Evolutionary conservation across 2,113 vertebrate genomes (phyloP).

Genomic region (Lepus europaeus): DNA sequence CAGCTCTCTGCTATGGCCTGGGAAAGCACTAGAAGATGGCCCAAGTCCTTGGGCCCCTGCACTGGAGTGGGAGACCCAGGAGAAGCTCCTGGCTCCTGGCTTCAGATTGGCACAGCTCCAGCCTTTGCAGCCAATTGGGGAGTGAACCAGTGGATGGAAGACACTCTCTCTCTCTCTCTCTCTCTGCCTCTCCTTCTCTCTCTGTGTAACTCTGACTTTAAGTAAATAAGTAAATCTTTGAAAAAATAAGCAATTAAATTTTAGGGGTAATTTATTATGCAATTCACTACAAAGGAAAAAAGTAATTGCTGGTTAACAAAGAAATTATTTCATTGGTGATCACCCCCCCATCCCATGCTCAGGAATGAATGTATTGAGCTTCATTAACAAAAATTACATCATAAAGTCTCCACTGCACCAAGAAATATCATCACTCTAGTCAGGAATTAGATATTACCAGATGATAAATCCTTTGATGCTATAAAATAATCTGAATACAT

Average conservation of each 20-base stretch:
- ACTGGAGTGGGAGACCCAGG: too few species aligned
- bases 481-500: background rate
- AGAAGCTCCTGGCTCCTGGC: too few species aligned
- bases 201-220: too few species aligned
- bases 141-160: too few species aligned
- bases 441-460: background rate
- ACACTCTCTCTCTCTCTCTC: too few species aligned
- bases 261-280: background rate
- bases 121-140: too few species aligned
- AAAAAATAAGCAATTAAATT: background rate
- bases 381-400: background rate
- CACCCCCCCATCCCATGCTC: background rate
- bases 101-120: too few species aligned
- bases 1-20: too few species aligned
- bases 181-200: too few species aligned
- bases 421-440: background rate
- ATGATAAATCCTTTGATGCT: background rate
- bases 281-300: background rate
- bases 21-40: too few species aligned
- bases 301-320: slow-evolving; percentile 6
- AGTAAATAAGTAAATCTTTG: too few species aligned
- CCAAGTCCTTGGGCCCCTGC: too few species aligned
- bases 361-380: background rate
- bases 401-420: background rate
- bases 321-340: background rate